phyloP scores from a whole-genome alignment of 2,888 invertebrate species.

The Hyposoter dolosus region DNA sequence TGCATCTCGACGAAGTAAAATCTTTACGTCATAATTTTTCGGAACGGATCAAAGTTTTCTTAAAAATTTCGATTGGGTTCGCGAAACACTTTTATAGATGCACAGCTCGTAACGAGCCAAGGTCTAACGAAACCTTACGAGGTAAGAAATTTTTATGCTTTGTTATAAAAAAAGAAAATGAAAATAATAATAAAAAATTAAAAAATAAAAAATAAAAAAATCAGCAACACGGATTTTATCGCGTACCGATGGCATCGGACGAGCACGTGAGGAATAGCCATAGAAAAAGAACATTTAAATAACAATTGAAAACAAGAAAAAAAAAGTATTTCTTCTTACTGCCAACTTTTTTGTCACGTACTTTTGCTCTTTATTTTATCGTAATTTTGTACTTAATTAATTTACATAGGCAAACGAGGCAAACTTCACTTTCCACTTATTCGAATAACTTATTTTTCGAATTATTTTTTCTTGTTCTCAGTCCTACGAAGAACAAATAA shows the following conservation, averaged over 20 bases:
- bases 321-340: constrained; percentile 21
- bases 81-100: background rate
- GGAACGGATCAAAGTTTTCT: background rate
- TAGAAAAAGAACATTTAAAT: constrained; percentile 1
- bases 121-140: constrained; percentile 1
- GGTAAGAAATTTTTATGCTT: constrained; percentile 25
- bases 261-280: constrained; percentile 37
- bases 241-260: constrained; percentile 1
- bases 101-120: background rate
- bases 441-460: background rate
- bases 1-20: background rate
- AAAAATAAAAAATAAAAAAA: background rate
- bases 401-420: background rate
- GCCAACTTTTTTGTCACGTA: constrained; percentile 37
- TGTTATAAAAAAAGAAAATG: background rate
- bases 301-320: background rate
- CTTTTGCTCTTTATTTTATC: constrained; percentile 8
- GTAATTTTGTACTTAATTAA: background rate
- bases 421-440: background rate
- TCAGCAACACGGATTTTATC: background rate
- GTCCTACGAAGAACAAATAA: background rate
- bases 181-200: background rate
- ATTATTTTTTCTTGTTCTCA: background rate
- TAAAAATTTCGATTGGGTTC: background rate
- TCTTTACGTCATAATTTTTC: too few relatives aligned